A percentile compares a stretch with the other conserved stretches of the same genome.
Evolutionary conservation across 2,797 vertebrate genomes (phyloP).

Genomic region (Triplophysa yarkandensis): DNA sequence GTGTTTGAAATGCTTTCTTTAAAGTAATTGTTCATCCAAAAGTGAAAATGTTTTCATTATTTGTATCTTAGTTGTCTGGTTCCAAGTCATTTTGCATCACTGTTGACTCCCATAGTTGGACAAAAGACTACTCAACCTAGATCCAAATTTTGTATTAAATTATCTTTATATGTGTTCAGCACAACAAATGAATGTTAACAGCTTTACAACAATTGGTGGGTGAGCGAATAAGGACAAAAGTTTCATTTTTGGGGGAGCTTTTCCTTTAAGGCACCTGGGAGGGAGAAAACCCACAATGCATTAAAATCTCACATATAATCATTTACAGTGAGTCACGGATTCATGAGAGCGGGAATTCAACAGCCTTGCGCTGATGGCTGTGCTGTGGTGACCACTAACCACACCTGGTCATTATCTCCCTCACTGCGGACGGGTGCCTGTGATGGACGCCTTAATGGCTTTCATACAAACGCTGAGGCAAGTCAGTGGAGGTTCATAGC

Average conservation of each 20-base stretch:
- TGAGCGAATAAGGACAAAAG: too few species aligned
- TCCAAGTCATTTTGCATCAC: too few species aligned
- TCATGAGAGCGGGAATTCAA: conserved; percentile 27
- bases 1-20: not conserved
- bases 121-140: too few species aligned
- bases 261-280: conserved; percentile 3
- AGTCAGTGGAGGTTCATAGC: conserved; percentile 35
- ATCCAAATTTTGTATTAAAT: too few species aligned
- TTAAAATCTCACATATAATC: conserved; percentile 5
- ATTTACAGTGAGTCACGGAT: conserved; percentile 13
- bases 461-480: conserved; percentile 10
- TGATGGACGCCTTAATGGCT: conserved; percentile 54
- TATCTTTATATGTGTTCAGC: too few species aligned
- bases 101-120: too few species aligned
- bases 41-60: too few species aligned
- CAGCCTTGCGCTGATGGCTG: conserved; percentile 30
- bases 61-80: too few species aligned
- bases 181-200: too few species aligned
- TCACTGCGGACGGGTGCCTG: conserved; percentile 32
- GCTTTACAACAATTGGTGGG: too few species aligned
- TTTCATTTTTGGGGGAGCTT: too few species aligned
- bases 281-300: conserved; percentile 9
- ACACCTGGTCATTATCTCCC: conserved; percentile 55
- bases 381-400: conserved; percentile 47
- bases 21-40: too few species aligned